Percentiles rank a stretch among this genome's conserved stretches.
Evolutionary conservation across 2,888 invertebrate species (phyloP).

Genomic region (Pseudoips prasinana): DNA sequence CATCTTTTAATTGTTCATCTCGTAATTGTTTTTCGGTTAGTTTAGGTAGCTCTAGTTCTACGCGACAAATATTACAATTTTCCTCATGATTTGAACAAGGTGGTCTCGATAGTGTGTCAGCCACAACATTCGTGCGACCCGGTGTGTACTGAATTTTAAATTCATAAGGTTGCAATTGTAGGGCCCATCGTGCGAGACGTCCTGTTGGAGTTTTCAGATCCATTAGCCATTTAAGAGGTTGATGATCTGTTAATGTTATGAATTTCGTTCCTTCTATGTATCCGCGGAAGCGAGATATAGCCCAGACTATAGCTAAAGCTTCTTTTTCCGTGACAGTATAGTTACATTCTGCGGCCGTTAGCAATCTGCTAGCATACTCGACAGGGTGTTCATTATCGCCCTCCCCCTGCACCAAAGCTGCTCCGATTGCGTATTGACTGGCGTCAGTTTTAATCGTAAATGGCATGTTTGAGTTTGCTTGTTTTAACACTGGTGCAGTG

Average conservation of each 20-base stretch:
- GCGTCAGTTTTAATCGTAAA: slow-evolving; percentile 11
- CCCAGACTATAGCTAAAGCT: slow-evolving; percentile 22
- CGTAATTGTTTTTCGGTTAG: slow-evolving; percentile 2
- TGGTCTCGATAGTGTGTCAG: slow-evolving; percentile 1
- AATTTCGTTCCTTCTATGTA: slow-evolving; percentile 26
- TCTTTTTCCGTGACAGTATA: slow-evolving; percentile 40
- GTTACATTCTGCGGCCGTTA: slow-evolving; percentile 33
- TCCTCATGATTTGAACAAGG: background rate
- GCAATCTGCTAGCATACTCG: slow-evolving; percentile 29
- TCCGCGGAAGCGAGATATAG: slow-evolving; percentile 19
- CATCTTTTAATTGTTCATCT: slow-evolving; percentile 2
- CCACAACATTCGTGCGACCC: background rate
- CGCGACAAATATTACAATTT: slow-evolving; percentile 1
- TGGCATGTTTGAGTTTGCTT: slow-evolving; percentile 5
- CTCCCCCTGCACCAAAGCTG: slow-evolving; percentile 18
- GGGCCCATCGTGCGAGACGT: slow-evolving; percentile 18
- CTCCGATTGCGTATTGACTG: slow-evolving; percentile 13
- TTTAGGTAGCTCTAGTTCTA: slow-evolving; percentile 1
- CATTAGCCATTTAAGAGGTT: slow-evolving; percentile 18
- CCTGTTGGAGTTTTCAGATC: slow-evolving; percentile 15
- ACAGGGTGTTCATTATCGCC: slow-evolving; percentile 10
- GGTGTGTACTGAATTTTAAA: slow-evolving; percentile 14
- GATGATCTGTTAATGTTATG: slow-evolving; percentile 15
- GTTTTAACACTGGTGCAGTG: slow-evolving; percentile 4
- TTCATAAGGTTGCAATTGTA: slow-evolving; percentile 16